Conservation (phyloP, 1,140 invertebrate genomes). For the Trigoniulus corallinus region DNA sequence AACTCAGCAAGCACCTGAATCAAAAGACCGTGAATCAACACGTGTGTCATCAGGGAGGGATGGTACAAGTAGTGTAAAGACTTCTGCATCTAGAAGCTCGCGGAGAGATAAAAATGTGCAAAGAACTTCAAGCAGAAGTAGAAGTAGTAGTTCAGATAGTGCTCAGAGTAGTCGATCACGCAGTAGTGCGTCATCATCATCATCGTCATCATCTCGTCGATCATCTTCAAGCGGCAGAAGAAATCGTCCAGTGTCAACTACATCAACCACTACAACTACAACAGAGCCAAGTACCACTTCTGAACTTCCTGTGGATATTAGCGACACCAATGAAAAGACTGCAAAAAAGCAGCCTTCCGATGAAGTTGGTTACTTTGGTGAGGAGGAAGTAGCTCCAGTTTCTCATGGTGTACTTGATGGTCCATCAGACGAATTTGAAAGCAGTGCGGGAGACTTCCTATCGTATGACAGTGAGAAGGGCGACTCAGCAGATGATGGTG, state of each 20-base stretch:
- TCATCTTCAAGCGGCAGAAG: background rate
- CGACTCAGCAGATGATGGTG: background rate
- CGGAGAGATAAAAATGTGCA: too few relatives aligned
- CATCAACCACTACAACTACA: background rate
- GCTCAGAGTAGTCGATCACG: too few relatives aligned
- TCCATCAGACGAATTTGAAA: background rate
- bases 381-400: background rate
- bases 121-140: background rate
- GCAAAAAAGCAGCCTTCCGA: background rate
- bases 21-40: too few relatives aligned
- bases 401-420: background rate
- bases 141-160: background rate
- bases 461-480: too few relatives aligned
- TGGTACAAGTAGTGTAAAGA: too few relatives aligned
- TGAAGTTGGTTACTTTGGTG: background rate
- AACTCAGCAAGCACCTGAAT: background rate
- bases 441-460: background rate
- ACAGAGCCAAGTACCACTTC: background rate
- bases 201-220: background rate
- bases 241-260: background rate
- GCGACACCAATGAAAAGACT: too few relatives aligned
- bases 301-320: background rate
- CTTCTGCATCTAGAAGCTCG: too few relatives aligned
- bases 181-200: too few relatives aligned
- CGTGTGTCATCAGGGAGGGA: too few relatives aligned